Evolutionary conservation across 2,888 invertebrate species (phyloP).

Genomic region (Mongoloraphidia duomilia): DNA sequence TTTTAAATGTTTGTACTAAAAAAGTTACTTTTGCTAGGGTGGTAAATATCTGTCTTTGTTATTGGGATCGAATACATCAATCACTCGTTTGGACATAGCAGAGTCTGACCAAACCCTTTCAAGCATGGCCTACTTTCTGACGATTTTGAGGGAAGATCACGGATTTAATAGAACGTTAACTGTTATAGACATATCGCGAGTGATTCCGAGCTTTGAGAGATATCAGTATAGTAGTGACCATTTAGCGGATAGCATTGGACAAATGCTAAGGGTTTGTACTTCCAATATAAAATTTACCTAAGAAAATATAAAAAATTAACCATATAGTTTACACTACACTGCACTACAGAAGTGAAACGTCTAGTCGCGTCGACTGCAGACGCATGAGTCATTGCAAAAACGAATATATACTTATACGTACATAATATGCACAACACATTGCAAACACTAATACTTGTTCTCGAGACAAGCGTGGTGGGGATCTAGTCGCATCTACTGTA

Average conservation of each 20-base stretch:
- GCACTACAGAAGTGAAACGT: not conserved
- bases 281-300: not conserved
- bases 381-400: not conserved
- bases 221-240: slow-evolving; percentile 21
- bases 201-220: slow-evolving; percentile 22
- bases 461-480: too few relatives aligned
- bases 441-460: too few relatives aligned
- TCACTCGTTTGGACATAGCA: slow-evolving; percentile 39
- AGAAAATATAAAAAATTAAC: not conserved
- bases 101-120: slow-evolving; percentile 40
- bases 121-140: slow-evolving; percentile 32
- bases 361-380: not conserved
- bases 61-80: slow-evolving; percentile 29
- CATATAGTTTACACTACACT: too few relatives aligned
- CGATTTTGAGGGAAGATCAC: slow-evolving; percentile 20
- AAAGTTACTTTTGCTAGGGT: slow-evolving; percentile 24
- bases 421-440: too few relatives aligned
- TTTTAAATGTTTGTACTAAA: too few relatives aligned
- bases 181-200: slow-evolving; percentile 29
- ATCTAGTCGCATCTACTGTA: too few relatives aligned
- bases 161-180: slow-evolving; percentile 21
- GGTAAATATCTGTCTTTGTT: slow-evolving; percentile 37
- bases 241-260: slow-evolving; percentile 23
- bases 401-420: too few relatives aligned
- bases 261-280: slow-evolving; percentile 23